Conservation (phyloP, 2,113 vertebrate species). For the Poeciliopsis retropinna region DNA sequence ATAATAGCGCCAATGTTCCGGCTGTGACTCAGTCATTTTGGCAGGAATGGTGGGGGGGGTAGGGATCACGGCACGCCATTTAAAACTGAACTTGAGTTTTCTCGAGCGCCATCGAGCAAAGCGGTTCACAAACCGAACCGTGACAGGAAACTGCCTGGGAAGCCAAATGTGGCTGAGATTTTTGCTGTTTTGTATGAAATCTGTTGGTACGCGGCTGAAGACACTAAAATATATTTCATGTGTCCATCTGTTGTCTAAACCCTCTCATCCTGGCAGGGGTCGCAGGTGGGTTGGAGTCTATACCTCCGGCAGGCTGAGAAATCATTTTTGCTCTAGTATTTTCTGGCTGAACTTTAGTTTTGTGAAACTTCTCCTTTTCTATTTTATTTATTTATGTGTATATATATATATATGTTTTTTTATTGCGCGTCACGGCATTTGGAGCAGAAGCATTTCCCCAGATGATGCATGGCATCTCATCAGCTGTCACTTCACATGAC, state of each 20-base stretch:
- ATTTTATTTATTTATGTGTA: too few species aligned
- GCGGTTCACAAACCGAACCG: background rate
- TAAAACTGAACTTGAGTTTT: background rate
- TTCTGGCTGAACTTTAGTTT: slow-evolving; percentile 21
- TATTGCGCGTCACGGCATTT: background rate
- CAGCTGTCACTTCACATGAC: slow-evolving; percentile 38
- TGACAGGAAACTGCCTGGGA: background rate
- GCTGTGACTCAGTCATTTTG: background rate
- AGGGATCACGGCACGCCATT: background rate
- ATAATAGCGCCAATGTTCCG: background rate
- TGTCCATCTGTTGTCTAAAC: too few species aligned
- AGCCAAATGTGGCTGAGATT: background rate
- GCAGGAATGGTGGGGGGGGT: background rate
- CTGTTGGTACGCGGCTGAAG: slow-evolving; percentile 2
- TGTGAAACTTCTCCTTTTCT: background rate
- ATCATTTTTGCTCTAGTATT: background rate
- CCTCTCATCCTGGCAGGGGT: too few species aligned
- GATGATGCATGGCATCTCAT: background rate
- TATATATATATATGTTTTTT: too few species aligned
- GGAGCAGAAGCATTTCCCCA: slow-evolving; percentile 2
- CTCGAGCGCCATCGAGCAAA: background rate
- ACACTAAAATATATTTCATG: background rate
- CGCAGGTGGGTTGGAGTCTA: too few species aligned
- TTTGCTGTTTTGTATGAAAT: slow-evolving; percentile 6
- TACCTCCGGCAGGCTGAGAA: too few species aligned